Conservation (phyloP, 2,113 vertebrate genomes). For the Marmota monax region DNA sequence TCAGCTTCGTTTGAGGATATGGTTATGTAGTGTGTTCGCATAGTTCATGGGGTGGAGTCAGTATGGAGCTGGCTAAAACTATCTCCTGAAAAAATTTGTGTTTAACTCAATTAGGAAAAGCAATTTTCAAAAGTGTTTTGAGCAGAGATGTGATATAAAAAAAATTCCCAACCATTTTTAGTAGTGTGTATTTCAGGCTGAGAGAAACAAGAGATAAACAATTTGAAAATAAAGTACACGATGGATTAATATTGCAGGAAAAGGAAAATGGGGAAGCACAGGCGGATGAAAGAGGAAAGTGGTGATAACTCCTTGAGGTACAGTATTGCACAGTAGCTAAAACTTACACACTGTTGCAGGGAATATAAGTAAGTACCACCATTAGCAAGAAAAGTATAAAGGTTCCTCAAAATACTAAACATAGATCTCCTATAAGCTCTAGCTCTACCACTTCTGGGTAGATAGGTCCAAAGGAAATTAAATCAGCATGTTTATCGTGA, state of each 20-base stretch:
- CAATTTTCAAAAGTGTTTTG: background rate
- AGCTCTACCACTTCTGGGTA: background rate
- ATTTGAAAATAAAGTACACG: background rate
- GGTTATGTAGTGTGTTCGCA: background rate
- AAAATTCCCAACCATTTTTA: background rate
- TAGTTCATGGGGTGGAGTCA: background rate
- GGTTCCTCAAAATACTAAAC: background rate
- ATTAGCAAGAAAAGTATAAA: background rate
- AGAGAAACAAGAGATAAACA: background rate
- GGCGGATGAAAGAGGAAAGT: background rate
- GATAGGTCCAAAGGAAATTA: background rate
- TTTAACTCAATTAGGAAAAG: background rate
- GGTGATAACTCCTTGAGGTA: fast-evolving
- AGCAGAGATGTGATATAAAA: background rate
- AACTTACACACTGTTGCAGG: background rate
- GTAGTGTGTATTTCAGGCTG: background rate
- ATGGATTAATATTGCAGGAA: background rate
- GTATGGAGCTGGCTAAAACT: background rate
- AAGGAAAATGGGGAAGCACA: background rate
- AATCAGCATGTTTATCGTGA: background rate
- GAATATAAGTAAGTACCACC: background rate
- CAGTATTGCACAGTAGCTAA: background rate
- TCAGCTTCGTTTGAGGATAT: background rate
- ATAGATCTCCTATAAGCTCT: background rate
- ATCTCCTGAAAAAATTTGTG: background rate